Base-by-base conservation (phyloP, 2,888 invertebrate genomes). In the Patella ulyssiponensis region DNA sequence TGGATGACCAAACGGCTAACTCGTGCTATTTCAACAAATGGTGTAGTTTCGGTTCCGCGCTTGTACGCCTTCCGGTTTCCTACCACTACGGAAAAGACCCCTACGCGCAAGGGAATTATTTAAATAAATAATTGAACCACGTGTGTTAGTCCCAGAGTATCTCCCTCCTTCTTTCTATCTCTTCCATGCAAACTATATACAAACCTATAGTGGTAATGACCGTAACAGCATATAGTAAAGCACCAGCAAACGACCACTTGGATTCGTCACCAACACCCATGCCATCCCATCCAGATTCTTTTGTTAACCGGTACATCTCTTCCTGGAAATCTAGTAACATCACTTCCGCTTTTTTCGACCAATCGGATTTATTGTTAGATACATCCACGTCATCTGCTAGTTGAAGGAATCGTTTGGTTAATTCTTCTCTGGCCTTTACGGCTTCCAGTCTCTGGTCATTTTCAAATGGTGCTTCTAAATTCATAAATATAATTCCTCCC, bases 231-330 rank as follows among this genome's bases (percentile, higher is more conserved):
- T 96, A 97, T 73, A 97, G 94, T n/a, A 97, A 92, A 7, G 96
- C 95, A 81, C 96, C 96, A 33, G 95, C 95, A 91, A 96, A 96
- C 0, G 95, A 95, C 96, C 96, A 96, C 95, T 95, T 92, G 95
- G 95, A 86, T 56, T 92, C 87, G 17, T 86, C 88, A 5, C 84
- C 93, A 14, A 94, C 86, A 17, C 88, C 93, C 80, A 92, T 92
- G 0, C 94, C 95, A 86, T 95, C 93, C 93, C 95, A 94, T 88
- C 97, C 97, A 78, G 95, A 94, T 77, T 95, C 95, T 88, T 94
- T 93, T 70, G 95, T 95, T 0, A 95, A 95, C 3, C 95, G 94
- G 81, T 95, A 95, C 83, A 96, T 95, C 15, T 95, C 94, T 3
- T 94, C 93, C 92, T 96, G 96, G 91, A 96, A 96, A 88, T 95